Percentiles rank a stretch among this genome's conserved stretches.
Conservation (phyloP, 2,113 vertebrate species). For the Rhinolophus sinicus region DNA sequence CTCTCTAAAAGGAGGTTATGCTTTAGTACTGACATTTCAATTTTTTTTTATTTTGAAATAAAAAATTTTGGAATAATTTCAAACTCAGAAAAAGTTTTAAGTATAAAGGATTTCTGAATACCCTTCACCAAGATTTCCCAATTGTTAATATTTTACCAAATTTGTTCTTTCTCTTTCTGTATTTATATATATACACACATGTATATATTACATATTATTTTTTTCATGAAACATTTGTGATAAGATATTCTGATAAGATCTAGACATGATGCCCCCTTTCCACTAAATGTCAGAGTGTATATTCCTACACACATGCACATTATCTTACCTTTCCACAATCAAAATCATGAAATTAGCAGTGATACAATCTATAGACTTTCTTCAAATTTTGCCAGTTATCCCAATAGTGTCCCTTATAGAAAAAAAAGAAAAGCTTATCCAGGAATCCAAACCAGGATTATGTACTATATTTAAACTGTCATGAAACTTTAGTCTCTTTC, state of each 20-base stretch:
- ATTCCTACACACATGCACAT: neutral
- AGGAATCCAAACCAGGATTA: neutral
- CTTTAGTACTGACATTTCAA: neutral
- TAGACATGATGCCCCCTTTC: neutral
- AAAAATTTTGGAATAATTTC: neutral
- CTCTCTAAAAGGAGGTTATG: neutral
- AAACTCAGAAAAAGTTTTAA: neutral
- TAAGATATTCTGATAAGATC: neutral
- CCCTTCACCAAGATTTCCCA: neutral
- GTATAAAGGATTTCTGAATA: neutral
- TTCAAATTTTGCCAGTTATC: neutral
- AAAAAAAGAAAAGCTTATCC: neutral
- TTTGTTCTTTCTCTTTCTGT: neutral
- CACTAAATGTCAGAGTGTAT: neutral
- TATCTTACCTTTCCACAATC: neutral
- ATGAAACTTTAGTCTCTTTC: neutral
- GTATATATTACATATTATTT: neutral
- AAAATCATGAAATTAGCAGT: neutral
- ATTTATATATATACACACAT: neutral
- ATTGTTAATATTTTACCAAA: neutral
- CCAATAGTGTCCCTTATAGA: neutral
- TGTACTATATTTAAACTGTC: neutral
- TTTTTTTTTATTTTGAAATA: too few species aligned
- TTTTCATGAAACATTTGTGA: neutral
- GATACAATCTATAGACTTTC: neutral